Evolutionary conservation across 2,888 invertebrate genomes (phyloP).

Genomic region (Polymixis lichenea): DNA sequence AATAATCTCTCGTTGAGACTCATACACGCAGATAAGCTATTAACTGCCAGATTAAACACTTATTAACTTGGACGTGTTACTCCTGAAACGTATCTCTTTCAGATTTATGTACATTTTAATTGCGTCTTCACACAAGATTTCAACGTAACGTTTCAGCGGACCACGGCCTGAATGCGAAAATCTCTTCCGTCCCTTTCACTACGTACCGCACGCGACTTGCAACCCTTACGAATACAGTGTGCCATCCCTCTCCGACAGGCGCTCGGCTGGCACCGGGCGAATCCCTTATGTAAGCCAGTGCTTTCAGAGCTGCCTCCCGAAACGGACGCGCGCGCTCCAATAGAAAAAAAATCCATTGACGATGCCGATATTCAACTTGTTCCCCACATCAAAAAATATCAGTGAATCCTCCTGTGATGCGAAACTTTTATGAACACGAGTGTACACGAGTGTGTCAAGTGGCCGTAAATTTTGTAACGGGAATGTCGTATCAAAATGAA

Average conservation of each 20-base stretch:
- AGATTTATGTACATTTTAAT: conserved; percentile 88
- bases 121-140: conserved; percentile 88
- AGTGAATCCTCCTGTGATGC: conserved; percentile 71
- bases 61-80: conserved; percentile 79
- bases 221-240: conserved; percentile 81
- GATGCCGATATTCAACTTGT: conserved; percentile 76
- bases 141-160: conserved; percentile 78
- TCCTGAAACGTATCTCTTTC: conserved; percentile 79
- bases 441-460: conserved; percentile 70
- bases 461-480: conserved; percentile 71
- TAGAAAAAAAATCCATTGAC: conserved; percentile 68
- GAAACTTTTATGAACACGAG: conserved; percentile 77
- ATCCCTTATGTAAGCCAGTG: conserved; percentile 90
- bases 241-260: conserved; percentile 82
- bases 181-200: conserved; percentile 83
- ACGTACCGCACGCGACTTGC: conserved; percentile 76
- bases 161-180: conserved; percentile 80
- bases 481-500: conserved; percentile 76
- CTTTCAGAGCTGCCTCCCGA: conserved; percentile 72
- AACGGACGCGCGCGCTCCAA: conserved; percentile 75
- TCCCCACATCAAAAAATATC: conserved; percentile 62
- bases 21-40: conserved; percentile 67
- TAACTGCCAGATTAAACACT: conserved; percentile 78
- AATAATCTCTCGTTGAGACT: conserved; percentile 40
- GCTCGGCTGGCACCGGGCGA: conserved; percentile 83